Evolutionary conservation across 2,888 invertebrate species (phyloP).

Genomic region (Brenthis daphne): DNA sequence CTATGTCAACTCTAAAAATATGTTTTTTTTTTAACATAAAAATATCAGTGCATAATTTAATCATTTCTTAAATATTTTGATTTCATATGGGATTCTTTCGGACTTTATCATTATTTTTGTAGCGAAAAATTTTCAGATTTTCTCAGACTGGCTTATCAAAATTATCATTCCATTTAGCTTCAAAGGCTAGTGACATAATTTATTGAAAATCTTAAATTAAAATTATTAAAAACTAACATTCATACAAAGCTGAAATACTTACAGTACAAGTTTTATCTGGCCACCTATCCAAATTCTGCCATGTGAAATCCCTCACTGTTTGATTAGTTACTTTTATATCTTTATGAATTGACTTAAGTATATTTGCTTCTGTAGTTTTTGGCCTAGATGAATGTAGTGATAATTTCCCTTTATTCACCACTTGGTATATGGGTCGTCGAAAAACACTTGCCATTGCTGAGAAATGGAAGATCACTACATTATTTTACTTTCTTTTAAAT

Average conservation of each 20-base stretch:
- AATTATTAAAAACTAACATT: neutral
- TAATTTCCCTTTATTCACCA: slow-evolving; percentile 43
- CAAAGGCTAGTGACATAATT: no score
- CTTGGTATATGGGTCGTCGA: slow-evolving; percentile 46
- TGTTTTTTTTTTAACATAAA: no score
- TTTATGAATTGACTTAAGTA: slow-evolving; percentile 75
- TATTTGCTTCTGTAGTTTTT: slow-evolving; percentile 52
- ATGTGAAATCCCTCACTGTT: slow-evolving; percentile 83
- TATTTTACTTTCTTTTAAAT: neutral
- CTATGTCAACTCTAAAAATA: no score
- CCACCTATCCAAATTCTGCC: slow-evolving; percentile 85
- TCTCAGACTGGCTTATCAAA: no score
- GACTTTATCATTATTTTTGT: no score
- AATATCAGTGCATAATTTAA: no score
- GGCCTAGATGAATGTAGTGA: slow-evolving; percentile 43
- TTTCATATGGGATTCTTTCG: no score
- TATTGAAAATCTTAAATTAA: neutral
- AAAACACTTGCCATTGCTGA: slow-evolving; percentile 50
- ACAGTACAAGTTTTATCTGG: slow-evolving; percentile 86
- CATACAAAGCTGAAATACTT: slow-evolving; percentile 55
- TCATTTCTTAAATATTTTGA: no score
- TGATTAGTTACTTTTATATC: slow-evolving; percentile 72
- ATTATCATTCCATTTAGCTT: no score
- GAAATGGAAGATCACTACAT: neutral
- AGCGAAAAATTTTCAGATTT: no score